A percentile compares a stretch with the other conserved stretches of the same genome.
phyloP scores from a whole-genome alignment of 2,113 vertebrate species.

The Prionailurus viverrinus region DNA sequence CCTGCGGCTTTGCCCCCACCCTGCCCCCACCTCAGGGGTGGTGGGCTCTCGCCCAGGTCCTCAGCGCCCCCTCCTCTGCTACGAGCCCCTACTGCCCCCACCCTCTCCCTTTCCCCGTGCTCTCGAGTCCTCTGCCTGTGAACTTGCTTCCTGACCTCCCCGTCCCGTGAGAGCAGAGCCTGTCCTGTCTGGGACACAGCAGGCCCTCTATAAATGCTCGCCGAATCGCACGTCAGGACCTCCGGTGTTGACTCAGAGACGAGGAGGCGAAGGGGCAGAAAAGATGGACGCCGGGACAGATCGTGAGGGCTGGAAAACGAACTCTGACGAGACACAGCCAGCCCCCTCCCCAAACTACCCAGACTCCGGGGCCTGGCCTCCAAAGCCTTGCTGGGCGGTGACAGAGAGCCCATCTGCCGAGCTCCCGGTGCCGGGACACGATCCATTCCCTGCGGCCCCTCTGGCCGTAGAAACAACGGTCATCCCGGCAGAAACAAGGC shows the following conservation, averaged over 20 bases:
- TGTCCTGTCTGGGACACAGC: not conserved
- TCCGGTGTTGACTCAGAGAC: not conserved
- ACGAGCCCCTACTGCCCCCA: not conserved
- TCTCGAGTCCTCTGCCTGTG: not conserved
- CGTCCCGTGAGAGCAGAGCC: not conserved
- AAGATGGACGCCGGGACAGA: rapidly evolving
- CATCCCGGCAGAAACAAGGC: not conserved
- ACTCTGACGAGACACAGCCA: rapidly evolving
- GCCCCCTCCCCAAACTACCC: not conserved
- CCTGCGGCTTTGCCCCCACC: not conserved
- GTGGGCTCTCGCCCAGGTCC: not conserved
- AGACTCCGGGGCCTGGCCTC: rapidly evolving
- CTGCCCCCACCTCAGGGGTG: rapidly evolving
- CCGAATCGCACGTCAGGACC: no score
- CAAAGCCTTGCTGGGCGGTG: rapidly evolving
- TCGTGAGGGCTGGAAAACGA: rapidly evolving
- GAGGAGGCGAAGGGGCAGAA: not conserved
- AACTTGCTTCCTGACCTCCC: not conserved
- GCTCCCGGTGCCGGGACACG: rapidly evolving
- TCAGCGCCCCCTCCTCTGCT: not conserved
- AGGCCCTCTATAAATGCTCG: not conserved
- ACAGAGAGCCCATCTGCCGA: no score
- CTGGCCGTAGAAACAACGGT: no score
- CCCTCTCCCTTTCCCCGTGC: no score
- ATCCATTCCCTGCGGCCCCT: no score